Conservation (phyloP, 2,797 vertebrate species). For the Helarctos malayanus region DNA sequence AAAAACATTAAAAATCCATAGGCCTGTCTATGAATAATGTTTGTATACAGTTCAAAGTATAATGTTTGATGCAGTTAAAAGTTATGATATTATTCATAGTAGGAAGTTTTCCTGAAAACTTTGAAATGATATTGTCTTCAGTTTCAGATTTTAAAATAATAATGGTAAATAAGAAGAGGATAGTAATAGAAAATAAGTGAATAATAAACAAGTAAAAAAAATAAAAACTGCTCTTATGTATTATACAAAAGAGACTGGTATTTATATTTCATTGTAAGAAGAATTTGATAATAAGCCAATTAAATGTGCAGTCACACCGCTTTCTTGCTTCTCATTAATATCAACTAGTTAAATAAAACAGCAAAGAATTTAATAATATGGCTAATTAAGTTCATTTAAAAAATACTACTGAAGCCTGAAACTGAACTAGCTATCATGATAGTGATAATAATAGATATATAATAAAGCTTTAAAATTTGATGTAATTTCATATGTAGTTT, state of each 20-base stretch:
- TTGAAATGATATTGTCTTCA: not conserved
- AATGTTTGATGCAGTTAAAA: not conserved
- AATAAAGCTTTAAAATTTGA: not conserved
- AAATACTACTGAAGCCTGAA: not conserved
- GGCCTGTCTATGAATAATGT: not conserved
- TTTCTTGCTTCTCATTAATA: not conserved
- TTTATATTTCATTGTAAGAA: not conserved
- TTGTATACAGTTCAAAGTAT: not conserved
- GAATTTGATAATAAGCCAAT: not conserved
- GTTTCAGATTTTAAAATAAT: constrained; percentile 18
- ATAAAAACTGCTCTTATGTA: not conserved
- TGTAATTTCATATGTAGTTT: not conserved
- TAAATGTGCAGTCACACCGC: not conserved
- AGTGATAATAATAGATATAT: not conserved
- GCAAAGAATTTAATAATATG: not conserved
- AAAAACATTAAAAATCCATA: not conserved
- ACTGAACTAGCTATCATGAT: not conserved
- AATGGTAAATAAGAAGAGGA: not conserved
- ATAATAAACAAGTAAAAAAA: not conserved
- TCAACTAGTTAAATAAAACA: not conserved
- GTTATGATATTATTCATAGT: not conserved
- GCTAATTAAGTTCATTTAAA: not conserved
- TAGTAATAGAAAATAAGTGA: not conserved
- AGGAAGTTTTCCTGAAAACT: not conserved
- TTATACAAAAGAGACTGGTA: not conserved